Base-by-base conservation (phyloP, 2,888 invertebrate genomes). In the Carterocephalus palaemon region DNA sequence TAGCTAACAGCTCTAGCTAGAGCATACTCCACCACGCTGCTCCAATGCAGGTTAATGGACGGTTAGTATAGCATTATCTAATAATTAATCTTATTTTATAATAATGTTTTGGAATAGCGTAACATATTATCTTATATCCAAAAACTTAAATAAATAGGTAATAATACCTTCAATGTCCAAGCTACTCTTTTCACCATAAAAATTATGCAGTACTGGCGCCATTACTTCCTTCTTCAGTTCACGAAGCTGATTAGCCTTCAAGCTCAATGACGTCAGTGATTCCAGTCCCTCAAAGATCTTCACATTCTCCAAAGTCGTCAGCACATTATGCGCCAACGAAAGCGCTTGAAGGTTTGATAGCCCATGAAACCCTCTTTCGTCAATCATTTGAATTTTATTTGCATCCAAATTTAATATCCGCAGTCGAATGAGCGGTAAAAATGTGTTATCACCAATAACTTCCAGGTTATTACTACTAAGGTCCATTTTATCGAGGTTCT, bases 381-480 rank as follows among this genome's bases (percentile, higher is more conserved):
- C 86, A 1, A 86, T 56, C 81, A 86, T 80, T 60, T 84, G 76
- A 40, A 86, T 82, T 54, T 79, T 82, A 53, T 86, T 86, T 0
- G 72, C 73, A 26, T 74, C 77, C 48, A 85, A 69, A 62, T 77
- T 79, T 17, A 86, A 51, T 1, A 66, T 62, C 38, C 64, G 59
- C 12, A 86, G 62, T 52, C 70, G 70, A 12, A 47, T 54, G 3
- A 85, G 60, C 2, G 82, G 78, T 39, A 73, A 46, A 76, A 95
- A 95, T 4, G 92, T 93, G 36, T 92, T 90, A 49, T 94, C 93
- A 2, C 93, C 93, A 51, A 95, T 90, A 63, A 92, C 92, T 60
- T 91, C 90, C 45, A 95, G 88, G 58, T 87, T 88, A 67, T 95
- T 95, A 48, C 87, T 84, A 49, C 92, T 91, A 38, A 95, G 77